These are phyloP conservation scores for Drosophila nigromelanica DNA, from an alignment of 1,140 invertebrate species.

Conservation along the genomic window DNA sequence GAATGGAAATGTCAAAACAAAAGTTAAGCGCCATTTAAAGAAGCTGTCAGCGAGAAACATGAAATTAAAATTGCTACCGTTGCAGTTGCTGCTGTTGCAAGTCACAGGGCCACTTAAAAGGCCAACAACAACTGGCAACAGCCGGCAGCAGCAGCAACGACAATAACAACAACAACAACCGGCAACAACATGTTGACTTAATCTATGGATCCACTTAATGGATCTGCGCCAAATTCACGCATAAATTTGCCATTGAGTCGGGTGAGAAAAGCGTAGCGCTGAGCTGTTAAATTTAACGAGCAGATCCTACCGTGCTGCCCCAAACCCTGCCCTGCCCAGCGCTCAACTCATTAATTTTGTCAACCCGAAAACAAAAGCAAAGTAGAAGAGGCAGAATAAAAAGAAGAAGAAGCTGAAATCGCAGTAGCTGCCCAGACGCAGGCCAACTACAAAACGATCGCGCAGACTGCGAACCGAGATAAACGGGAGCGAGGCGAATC, in stretches of 20 bases:
- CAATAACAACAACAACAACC: constrained; percentile 12
- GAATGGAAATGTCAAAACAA: constrained; percentile 60
- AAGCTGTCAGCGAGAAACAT: constrained; percentile 68
- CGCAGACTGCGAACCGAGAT: constrained; percentile 55
- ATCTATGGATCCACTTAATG: constrained; percentile 82
- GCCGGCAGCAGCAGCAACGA: constrained; percentile 14
- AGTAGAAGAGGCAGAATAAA: background rate
- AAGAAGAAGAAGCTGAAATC: constrained; percentile 42
- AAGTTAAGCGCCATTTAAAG: constrained; percentile 81
- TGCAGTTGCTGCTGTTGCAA: constrained; percentile 38
- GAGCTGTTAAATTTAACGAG: constrained; percentile 78
- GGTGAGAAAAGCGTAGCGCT: constrained; percentile 61
- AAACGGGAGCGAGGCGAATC: constrained; percentile 28
- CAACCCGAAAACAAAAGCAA: constrained; percentile 62
- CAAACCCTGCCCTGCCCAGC: background rate
- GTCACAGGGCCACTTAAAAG: constrained; percentile 39
- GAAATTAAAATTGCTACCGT: constrained; percentile 56
- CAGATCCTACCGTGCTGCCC: constrained; percentile 1
- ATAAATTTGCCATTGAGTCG: constrained; percentile 67
- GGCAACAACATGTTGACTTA: constrained; percentile 39
- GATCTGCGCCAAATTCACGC: constrained; percentile 83
- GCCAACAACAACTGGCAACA: constrained; percentile 26
- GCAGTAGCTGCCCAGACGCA: constrained; percentile 73
- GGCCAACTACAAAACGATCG: constrained; percentile 73
- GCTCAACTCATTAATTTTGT: constrained; percentile 80